A percentile compares a stretch with the other conserved stretches of the same genome.
Conservation (phyloP, 2,797 vertebrate genomes). For the Scarus forsteni region DNA sequence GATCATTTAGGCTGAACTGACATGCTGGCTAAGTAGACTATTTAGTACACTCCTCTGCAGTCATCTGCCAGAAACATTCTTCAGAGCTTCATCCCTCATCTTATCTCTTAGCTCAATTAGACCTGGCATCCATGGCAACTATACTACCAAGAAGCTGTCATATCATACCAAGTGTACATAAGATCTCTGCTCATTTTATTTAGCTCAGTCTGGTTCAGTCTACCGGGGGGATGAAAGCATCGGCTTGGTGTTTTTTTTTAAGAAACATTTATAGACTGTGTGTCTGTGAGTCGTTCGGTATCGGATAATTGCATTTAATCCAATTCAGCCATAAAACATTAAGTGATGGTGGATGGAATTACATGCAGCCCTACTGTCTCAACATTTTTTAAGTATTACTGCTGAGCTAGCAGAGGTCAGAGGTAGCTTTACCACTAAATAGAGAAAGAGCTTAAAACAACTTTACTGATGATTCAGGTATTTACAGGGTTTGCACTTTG, state of each 20-base stretch:
- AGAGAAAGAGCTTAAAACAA: conserved; percentile 22
- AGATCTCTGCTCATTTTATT: conserved; percentile 38
- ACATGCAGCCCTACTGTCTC: conserved; percentile 32
- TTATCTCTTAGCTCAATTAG: conserved; percentile 50
- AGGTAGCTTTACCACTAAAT: conserved; percentile 46
- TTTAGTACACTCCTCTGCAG: conserved; percentile 34
- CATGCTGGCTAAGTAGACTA: conserved; percentile 38
- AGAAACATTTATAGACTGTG: not conserved
- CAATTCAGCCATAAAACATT: conserved; percentile 21
- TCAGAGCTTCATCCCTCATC: conserved; percentile 37
- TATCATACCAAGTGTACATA: conserved; percentile 27
- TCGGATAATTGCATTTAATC: conserved; percentile 32
- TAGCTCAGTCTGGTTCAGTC: conserved; percentile 32
- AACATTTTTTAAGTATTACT: conserved; percentile 20
- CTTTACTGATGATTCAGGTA: conserved; percentile 45
- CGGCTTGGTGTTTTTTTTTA: not conserved
- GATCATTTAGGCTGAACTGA: conserved; percentile 29
- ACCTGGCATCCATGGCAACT: conserved; percentile 56
- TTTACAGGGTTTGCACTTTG: conserved; percentile 23
- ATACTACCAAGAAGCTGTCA: conserved; percentile 53
- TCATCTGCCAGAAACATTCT: conserved; percentile 28
- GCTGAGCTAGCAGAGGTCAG: conserved; percentile 58
- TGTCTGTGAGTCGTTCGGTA: not conserved
- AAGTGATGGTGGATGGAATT: conserved; percentile 16
- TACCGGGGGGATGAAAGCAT: not conserved